phyloP scores from a whole-genome alignment of 2,797 vertebrate species.

The Danionella dracula region DNA sequence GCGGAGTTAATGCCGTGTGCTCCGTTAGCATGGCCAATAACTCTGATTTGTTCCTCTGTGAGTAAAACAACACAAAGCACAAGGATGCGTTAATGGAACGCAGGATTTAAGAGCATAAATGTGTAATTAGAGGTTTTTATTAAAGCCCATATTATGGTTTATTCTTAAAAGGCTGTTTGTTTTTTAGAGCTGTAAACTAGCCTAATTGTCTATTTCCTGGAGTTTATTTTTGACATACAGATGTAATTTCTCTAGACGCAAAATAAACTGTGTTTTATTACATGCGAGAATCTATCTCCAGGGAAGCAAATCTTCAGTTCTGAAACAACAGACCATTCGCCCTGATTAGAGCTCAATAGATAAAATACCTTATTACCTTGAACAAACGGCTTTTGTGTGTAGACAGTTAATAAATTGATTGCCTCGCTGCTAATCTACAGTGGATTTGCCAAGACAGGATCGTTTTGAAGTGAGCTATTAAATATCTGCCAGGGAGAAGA shows the following conservation, averaged over 20 bases:
- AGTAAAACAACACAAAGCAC: neutral
- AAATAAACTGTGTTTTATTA: neutral
- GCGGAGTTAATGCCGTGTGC: neutral
- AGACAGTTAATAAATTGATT: slow-evolving; percentile 21
- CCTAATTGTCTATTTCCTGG: neutral
- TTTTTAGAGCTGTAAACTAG: neutral
- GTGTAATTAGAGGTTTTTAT: neutral
- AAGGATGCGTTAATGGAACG: neutral
- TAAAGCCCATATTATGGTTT: neutral
- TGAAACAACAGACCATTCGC: slow-evolving; percentile 18
- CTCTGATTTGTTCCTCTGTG: neutral
- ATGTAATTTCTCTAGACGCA: neutral
- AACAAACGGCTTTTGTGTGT: slow-evolving; percentile 4
- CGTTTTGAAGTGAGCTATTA: slow-evolving; percentile 9
- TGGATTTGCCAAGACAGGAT: slow-evolving; percentile 5
- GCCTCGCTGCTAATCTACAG: slow-evolving; percentile 10
- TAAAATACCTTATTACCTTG: slow-evolving; percentile 4
- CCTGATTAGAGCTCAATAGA: neutral
- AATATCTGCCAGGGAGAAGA: neutral
- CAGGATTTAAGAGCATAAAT: neutral
- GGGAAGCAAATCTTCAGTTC: neutral
- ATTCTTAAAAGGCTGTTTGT: neutral
- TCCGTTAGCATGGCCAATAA: neutral
- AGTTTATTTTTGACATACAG: neutral
- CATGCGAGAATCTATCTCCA: neutral